Evolutionary conservation across 1,140 invertebrate species (phyloP).

Genomic region (Lithobius niger): DNA sequence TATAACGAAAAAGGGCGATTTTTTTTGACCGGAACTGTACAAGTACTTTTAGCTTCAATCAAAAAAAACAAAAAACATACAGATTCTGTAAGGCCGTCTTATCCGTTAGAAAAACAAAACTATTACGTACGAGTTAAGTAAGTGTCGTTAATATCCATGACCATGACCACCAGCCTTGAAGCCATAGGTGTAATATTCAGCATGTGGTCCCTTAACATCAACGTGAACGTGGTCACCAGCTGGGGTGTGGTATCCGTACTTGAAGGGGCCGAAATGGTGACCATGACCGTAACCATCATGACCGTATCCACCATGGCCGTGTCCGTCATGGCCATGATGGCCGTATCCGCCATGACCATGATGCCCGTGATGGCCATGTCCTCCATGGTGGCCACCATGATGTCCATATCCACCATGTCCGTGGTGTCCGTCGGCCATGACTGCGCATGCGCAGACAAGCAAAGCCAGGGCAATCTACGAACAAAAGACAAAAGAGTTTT

Average conservation of each 20-base stretch:
- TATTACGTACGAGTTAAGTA: too few species aligned
- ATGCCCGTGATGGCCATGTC: not conserved
- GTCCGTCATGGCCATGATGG: not conserved
- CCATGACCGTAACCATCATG: too few species aligned
- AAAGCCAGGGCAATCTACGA: too few species aligned
- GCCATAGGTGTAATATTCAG: not conserved
- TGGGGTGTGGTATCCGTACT: not conserved
- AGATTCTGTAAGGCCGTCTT: too few species aligned
- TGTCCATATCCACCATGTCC: not conserved
- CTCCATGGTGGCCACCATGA: not conserved
- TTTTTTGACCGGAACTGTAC: too few species aligned
- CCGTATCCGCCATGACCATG: not conserved
- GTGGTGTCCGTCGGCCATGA: not conserved
- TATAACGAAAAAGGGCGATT: too few species aligned
- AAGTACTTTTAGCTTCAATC: too few species aligned
- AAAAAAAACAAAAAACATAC: too few species aligned
- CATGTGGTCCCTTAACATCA: not conserved
- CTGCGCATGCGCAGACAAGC: too few species aligned
- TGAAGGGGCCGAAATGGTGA: not conserved
- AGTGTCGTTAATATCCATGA: too few species aligned
- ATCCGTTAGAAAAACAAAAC: too few species aligned
- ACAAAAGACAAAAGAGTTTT: too few species aligned
- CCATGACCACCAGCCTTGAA: not conserved
- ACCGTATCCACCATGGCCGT: not conserved
- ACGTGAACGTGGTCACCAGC: not conserved